These are phyloP conservation scores for Epinephelus lanceolatus DNA, from an alignment of 2,113 vertebrate genomes.

Conservation along the genomic window DNA sequence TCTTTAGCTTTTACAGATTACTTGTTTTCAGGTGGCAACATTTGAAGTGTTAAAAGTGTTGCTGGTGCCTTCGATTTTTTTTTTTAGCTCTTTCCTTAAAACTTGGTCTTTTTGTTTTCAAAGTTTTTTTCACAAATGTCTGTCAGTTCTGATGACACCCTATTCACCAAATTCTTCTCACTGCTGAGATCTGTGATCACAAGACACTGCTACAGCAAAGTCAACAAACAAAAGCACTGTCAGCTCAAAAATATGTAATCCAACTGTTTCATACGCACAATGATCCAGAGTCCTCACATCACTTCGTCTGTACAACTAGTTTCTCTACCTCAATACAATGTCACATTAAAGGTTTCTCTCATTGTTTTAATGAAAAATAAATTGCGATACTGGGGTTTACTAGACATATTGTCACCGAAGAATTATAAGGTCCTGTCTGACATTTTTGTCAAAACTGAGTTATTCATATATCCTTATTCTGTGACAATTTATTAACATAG, in stretches of 20 bases:
- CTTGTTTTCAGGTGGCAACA: background rate
- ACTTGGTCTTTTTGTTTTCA: background rate
- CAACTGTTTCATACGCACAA: background rate
- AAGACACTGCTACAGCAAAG: background rate
- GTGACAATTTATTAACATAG: too few species aligned
- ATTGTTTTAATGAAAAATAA: too few species aligned
- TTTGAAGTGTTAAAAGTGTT: background rate
- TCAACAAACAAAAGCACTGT: background rate
- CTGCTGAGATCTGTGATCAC: background rate
- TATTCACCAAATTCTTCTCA: background rate
- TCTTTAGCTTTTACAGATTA: background rate
- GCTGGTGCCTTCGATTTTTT: background rate
- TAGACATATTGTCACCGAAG: too few species aligned
- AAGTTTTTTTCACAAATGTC: background rate
- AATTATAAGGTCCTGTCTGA: too few species aligned
- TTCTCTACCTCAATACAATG: background rate
- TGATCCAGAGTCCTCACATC: background rate
- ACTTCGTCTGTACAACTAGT: background rate
- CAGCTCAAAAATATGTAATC: background rate
- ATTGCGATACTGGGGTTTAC: too few species aligned
- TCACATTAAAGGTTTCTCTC: background rate
- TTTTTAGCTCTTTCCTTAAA: background rate
- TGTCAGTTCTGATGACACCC: background rate
- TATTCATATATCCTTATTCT: too few species aligned
- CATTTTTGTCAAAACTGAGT: too few species aligned